Evolutionary conservation across 2,888 invertebrate species (phyloP), one percentile per base, ranked within the genome.

Genomic region (Drosophila phalerata): DNA sequence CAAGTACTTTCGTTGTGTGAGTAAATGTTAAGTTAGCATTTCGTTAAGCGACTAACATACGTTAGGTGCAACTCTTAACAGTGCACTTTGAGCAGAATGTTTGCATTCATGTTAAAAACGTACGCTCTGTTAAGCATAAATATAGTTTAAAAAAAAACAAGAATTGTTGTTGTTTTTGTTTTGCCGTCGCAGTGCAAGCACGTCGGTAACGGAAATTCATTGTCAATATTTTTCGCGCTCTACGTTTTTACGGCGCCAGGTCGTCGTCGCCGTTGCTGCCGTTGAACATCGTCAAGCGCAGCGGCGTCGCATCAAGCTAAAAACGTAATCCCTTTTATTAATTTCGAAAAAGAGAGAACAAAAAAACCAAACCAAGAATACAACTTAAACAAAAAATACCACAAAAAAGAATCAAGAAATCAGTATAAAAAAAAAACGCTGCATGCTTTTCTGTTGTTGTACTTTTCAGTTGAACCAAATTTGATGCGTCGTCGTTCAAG

Each of bases 171-270:
- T 73, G 73, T 73, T 77, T 69, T 71, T 76, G 72, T 51, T 40
- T 63, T 19, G 67, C 65, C 65, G 68, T 52, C 77, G 73, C 62
- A 77, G 58, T 55, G 72, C 76, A 67, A 66, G 77, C 73, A 79
- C 75, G 80, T 85, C 82, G 82, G 61, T 85, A 85, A 83, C 82
- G 83, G 85, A 76, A 79, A 70, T 73, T 77, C 66, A n/a, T 68
- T 58, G 63, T 72, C 53, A 60, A 68, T 32, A 49, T 68, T 73
- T 74, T 73, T 76, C 78, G 79, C 81, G 73, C 70, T 77, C 52
- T 57, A 79, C 73, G 62, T 70, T 73, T 47, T 63, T 43, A 68
- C 73, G 80, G 80, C 79, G 81, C 62, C 77, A 62, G 69, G 77
- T 74, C 74, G 67, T 70, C 67, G 83, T 47, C 47, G 78, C 76